These are phyloP conservation scores for Linyphia triangularis DNA, from an alignment of 2,888 invertebrate species.

Conservation along the genomic window DNA sequence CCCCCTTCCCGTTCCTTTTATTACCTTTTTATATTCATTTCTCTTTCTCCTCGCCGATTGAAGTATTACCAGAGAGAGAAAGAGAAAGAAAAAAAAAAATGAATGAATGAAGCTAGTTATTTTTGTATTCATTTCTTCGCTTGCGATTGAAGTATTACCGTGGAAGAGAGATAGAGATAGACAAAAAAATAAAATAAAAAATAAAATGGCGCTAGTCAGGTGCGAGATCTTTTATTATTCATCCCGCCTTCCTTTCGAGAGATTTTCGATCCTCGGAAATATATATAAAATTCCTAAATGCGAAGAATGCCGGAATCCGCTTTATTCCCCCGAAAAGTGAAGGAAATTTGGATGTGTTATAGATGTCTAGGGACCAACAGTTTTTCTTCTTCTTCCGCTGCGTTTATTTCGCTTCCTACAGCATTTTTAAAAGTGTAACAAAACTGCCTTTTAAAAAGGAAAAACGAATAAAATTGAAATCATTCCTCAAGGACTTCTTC, in stretches of 20 bases:
- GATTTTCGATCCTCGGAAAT: constrained; percentile 59
- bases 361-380: constrained; percentile 20
- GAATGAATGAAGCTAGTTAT: constrained; percentile 59
- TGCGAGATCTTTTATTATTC: too few species aligned
- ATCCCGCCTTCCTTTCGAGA: too few species aligned
- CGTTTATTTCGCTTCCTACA: not conserved
- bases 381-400: constrained; percentile 16
- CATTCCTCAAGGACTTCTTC: too few species aligned
- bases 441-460: not conserved
- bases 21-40: constrained; percentile 75
- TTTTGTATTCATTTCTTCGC: constrained; percentile 64
- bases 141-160: not conserved
- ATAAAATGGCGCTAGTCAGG: too few species aligned
- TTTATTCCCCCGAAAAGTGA: constrained; percentile 44
- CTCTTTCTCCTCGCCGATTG: constrained; percentile 50
- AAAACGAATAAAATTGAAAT: not conserved
- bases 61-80: constrained; percentile 19
- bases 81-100: constrained; percentile 1
- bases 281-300: constrained; percentile 66
- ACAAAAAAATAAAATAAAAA: too few species aligned
- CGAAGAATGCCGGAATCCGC: not conserved
- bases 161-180: not conserved
- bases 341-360: constrained; percentile 37
- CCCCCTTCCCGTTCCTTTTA: constrained; percentile 42
- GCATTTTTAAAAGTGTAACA: too few species aligned